Evolutionary conservation across 2,888 invertebrate species (phyloP).

Genomic region (Emmelina monodactyla): DNA sequence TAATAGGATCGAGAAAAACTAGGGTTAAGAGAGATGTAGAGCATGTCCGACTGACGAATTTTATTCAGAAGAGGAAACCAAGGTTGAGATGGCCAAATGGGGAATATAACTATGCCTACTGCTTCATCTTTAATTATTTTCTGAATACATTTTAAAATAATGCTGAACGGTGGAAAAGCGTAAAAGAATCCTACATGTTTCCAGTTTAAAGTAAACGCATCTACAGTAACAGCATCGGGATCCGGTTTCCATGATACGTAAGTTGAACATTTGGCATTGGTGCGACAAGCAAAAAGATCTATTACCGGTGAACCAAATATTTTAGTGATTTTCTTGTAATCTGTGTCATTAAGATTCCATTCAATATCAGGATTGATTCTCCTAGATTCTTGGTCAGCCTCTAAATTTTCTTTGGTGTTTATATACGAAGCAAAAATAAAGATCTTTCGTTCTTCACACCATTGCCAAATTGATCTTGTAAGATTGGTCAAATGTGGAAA

Average conservation of each 20-base stretch:
- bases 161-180: constrained; percentile 3
- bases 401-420: no score
- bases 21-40: no score
- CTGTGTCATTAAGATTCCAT: no score
- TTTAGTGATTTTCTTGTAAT: no score
- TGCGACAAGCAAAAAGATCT: constrained; percentile 2
- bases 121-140: not conserved
- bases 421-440: no score
- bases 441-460: no score
- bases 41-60: not conserved
- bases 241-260: constrained; percentile 3
- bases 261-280: constrained; percentile 1
- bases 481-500: no score
- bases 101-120: not conserved
- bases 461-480: no score
- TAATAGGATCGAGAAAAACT: no score
- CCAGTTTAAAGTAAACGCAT: constrained; percentile 2
- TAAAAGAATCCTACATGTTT: not conserved
- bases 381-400: no score
- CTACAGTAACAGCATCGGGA: constrained; percentile 1
- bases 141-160: constrained; percentile 1
- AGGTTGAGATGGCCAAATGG: not conserved
- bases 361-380: no score
- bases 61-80: not conserved
- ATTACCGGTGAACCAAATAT: no score